Evolutionary conservation across 1,140 invertebrate species (phyloP).

Genomic region (Sycophaga agraensis): DNA sequence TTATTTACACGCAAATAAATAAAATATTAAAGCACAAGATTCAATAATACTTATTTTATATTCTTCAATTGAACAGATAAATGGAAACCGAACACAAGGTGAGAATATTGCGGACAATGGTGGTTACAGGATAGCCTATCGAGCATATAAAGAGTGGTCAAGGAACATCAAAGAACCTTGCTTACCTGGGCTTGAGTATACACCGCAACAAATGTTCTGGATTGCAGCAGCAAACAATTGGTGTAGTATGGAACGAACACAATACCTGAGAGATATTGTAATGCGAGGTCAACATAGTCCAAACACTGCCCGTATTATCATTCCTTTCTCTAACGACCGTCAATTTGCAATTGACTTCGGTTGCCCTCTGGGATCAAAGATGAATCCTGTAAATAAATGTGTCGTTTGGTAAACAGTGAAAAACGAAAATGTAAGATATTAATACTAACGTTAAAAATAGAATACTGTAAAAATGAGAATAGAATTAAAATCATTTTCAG

Average conservation of each 20-base stretch:
- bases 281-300: slow-evolving; percentile 74
- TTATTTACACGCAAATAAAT: not conserved
- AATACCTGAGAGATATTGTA: slow-evolving; percentile 58
- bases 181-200: slow-evolving; percentile 63
- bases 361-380: slow-evolving; percentile 75
- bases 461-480: no score
- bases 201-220: slow-evolving; percentile 76
- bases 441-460: no score
- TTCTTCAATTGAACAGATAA: slow-evolving; percentile 63
- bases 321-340: slow-evolving; percentile 84
- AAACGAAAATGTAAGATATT: no score
- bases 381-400: slow-evolving; percentile 90
- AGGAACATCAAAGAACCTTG: slow-evolving; percentile 61
- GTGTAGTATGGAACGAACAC: slow-evolving; percentile 60
- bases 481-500: no score
- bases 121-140: slow-evolving; percentile 83
- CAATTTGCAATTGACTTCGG: slow-evolving; percentile 86
- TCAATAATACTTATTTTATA: not conserved
- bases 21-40: not conserved
- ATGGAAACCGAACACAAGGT: slow-evolving; percentile 83
- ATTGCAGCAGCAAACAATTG: slow-evolving; percentile 67
- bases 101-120: slow-evolving; percentile 93
- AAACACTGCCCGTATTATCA: slow-evolving; percentile 79
- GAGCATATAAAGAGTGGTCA: slow-evolving; percentile 74
- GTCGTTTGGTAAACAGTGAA: slow-evolving; percentile 75